Percentiles rank a stretch among this genome's conserved stretches.
These are phyloP conservation scores for Gila robusta DNA, from an alignment of 2,797 vertebrate species.

Conservation along the genomic window DNA sequence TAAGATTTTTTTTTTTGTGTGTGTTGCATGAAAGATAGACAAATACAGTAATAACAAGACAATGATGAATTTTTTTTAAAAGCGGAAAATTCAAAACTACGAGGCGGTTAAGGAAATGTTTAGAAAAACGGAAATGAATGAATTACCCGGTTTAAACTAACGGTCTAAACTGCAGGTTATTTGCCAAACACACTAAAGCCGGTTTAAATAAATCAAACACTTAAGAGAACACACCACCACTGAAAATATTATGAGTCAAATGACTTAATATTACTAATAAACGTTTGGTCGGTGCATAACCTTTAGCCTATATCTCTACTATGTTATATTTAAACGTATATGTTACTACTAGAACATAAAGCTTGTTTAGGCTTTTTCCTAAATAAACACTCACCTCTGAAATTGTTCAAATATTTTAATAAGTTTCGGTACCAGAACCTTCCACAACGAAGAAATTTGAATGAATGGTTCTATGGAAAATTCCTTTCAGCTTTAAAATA, in stretches of 20 bases:
- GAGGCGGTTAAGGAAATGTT: neutral
- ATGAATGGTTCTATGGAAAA: constrained; percentile 72
- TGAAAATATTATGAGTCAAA: neutral
- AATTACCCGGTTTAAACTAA: neutral
- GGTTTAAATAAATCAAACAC: neutral
- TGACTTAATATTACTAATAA: neutral
- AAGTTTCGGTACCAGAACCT: neutral
- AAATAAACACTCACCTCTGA: constrained; percentile 38
- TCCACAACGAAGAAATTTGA: constrained; percentile 8
- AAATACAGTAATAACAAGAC: neutral
- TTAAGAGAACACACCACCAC: no score
- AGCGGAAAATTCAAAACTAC: neutral
- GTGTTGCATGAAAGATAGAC: neutral
- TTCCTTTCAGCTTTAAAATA: constrained; percentile 68
- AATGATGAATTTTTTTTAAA: neutral
- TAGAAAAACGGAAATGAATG: constrained; percentile 14
- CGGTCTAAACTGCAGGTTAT: neutral
- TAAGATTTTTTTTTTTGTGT: no score
- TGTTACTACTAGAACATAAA: neutral
- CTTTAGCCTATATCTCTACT: neutral
- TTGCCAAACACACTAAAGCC: neutral
- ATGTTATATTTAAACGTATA: no score
- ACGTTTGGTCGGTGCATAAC: neutral
- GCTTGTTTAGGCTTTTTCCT: neutral
- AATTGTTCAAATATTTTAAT: neutral